These are phyloP conservation scores for Drosophila tanythrix DNA, from an alignment of 2,888 invertebrate genomes.

Conservation along the genomic window DNA sequence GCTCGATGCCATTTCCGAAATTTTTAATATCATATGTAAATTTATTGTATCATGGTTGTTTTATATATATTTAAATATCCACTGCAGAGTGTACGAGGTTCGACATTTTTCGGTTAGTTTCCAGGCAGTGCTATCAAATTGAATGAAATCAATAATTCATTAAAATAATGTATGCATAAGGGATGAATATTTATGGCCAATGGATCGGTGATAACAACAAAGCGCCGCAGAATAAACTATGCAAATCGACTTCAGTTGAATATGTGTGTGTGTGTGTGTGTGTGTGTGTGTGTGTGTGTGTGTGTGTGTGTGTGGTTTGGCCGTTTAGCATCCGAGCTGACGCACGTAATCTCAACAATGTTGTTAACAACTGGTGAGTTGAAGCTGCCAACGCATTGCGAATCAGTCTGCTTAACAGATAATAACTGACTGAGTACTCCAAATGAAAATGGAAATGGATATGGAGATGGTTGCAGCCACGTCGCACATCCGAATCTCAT, in stretches of 20 bases:
- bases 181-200: conserved; percentile 73
- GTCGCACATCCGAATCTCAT: background rate
- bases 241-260: conserved; percentile 33
- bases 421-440: conserved; percentile 35
- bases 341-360: conserved; percentile 55
- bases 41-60: background rate
- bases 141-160: conserved; percentile 76
- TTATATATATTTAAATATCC: background rate
- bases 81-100: conserved; percentile 13
- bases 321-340: conserved; percentile 41
- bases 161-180: conserved; percentile 77
- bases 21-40: background rate
- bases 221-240: conserved; percentile 41
- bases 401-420: conserved; percentile 50
- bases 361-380: conserved; percentile 63
- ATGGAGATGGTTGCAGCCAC: conserved; percentile 1
- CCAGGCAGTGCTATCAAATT: conserved; percentile 44
- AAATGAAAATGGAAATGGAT: conserved; percentile 21
- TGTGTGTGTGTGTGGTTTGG: conserved; percentile 3
- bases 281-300: background rate
- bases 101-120: background rate
- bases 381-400: conserved; percentile 22
- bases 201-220: conserved; percentile 37
- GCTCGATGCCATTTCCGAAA: background rate
- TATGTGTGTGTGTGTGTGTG: background rate